phyloP scores from a whole-genome alignment of 2,113 vertebrate species.

The Pelmatolapia mariae region DNA sequence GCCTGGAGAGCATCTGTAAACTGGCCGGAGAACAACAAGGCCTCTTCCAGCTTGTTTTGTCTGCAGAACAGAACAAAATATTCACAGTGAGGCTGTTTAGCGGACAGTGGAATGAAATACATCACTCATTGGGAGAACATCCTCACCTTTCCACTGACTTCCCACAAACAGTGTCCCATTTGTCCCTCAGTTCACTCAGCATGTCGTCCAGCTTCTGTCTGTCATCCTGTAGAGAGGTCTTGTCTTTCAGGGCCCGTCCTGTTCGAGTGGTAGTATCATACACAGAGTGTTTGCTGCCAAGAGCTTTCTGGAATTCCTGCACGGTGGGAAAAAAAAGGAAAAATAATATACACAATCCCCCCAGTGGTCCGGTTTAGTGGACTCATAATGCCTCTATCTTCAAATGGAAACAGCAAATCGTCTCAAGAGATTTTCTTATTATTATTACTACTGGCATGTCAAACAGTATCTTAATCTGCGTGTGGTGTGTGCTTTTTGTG shows the following conservation, averaged over 20 bases:
- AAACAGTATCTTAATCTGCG: slow-evolving; percentile 4
- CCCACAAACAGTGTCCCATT: slow-evolving; percentile 97
- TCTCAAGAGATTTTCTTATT: background rate
- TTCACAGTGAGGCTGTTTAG: background rate
- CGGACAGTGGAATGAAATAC: background rate
- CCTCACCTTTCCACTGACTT: slow-evolving; percentile 95
- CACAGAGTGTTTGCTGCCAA: slow-evolving; percentile 94
- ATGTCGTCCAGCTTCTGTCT: slow-evolving; percentile 93
- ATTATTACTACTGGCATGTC: background rate
- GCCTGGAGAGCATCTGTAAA: slow-evolving; percentile 97
- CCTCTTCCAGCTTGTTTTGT: slow-evolving; percentile 98
- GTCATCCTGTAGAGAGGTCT: slow-evolving; percentile 88
- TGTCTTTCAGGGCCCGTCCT: slow-evolving; percentile 93
- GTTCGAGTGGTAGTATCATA: slow-evolving; percentile 92
- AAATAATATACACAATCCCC: background rate
- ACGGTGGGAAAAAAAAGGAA: background rate
- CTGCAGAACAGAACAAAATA: slow-evolving; percentile 55
- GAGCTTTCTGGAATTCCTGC: slow-evolving; percentile 94
- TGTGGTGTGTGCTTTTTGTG: slow-evolving; percentile 10
- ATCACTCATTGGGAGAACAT: background rate
- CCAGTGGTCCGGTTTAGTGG: background rate
- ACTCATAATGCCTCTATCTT: background rate
- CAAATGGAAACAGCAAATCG: background rate
- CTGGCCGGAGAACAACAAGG: slow-evolving; percentile 93
- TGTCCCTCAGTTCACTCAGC: slow-evolving; percentile 94